Conservation (phyloP, 1,140 invertebrate genomes). For the Drosophila rufa region DNA sequence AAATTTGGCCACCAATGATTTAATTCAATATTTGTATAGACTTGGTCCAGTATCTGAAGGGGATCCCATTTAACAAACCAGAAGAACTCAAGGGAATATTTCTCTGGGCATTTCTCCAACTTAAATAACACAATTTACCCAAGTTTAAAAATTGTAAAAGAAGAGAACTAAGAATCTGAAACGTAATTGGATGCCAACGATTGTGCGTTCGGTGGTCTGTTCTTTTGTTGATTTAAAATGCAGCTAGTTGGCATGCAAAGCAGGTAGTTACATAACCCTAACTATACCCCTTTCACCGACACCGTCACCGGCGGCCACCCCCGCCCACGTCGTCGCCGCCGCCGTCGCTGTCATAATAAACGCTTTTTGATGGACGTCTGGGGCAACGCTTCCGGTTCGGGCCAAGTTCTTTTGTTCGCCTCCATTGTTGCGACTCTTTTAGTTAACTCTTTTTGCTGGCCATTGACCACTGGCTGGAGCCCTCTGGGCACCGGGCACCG, state of each 20-base stretch:
- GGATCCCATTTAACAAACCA: too few species aligned
- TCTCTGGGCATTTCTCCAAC: too few species aligned
- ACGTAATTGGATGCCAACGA: background rate
- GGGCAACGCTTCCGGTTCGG: slow-evolving; percentile 67
- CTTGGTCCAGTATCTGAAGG: too few species aligned
- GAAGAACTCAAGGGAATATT: too few species aligned
- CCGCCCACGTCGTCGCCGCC: background rate
- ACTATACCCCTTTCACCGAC: background rate
- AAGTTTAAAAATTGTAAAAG: background rate
- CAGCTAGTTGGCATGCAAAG: slow-evolving; percentile 61
- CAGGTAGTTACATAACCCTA: slow-evolving; percentile 36
- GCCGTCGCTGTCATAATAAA: slow-evolving; percentile 20
- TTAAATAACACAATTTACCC: background rate
- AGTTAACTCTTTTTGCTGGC: slow-evolving; percentile 22
- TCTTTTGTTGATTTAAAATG: slow-evolving; percentile 15
- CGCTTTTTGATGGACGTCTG: slow-evolving; percentile 42
- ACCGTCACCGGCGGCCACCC: background rate
- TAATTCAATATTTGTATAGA: too few species aligned
- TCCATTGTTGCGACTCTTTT: slow-evolving; percentile 5
- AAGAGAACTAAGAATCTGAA: too few species aligned
- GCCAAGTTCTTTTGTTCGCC: slow-evolving; percentile 7
- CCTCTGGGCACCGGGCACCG: background rate
- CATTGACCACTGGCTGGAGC: slow-evolving; percentile 39
- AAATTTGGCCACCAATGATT: too few species aligned
- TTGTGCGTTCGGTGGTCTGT: slow-evolving; percentile 1